A percentile compares a stretch with the other conserved stretches of the same genome.
These are phyloP conservation scores for Drosophila prostipennis DNA, from an alignment of 2,888 invertebrate genomes.

Conservation along the genomic window DNA sequence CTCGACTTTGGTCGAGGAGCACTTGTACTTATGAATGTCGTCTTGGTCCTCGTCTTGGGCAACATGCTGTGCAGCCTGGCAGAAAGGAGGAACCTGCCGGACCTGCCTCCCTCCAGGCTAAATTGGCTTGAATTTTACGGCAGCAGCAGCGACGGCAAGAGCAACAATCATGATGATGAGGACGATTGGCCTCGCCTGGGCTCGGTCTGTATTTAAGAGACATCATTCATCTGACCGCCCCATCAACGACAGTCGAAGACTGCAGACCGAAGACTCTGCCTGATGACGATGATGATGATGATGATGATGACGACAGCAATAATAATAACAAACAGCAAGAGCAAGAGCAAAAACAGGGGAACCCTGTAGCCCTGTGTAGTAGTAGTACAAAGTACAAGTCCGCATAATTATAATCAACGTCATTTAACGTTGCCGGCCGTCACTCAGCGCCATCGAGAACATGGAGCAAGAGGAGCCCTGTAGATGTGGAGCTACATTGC, in stretches of 20 bases:
- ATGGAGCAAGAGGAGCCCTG: neutral
- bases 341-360: conserved; percentile 39
- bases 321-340: conserved; percentile 68
- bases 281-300: conserved; percentile 44
- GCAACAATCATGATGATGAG: conserved; percentile 62
- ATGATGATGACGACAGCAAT: conserved; percentile 56
- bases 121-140: conserved; percentile 78
- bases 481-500: conserved; percentile 41
- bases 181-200: conserved; percentile 70
- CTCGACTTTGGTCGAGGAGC: conserved; percentile 3
- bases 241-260: conserved; percentile 66
- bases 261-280: conserved; percentile 12
- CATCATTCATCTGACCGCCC: conserved; percentile 78
- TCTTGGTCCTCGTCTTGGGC: conserved; percentile 47
- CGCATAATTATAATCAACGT: conserved; percentile 82
- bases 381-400: conserved; percentile 77
- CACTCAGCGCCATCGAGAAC: conserved; percentile 65
- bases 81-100: conserved; percentile 66
- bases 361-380: conserved; percentile 60
- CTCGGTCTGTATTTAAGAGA: conserved; percentile 79
- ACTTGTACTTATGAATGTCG: conserved; percentile 79
- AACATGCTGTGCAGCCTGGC: conserved; percentile 67
- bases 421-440: conserved; percentile 79
- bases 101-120: conserved; percentile 67
- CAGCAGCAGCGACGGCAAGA: conserved; percentile 45